Evolutionary conservation across 2,797 vertebrate species (phyloP).

Genomic region (Prionace glauca): DNA sequence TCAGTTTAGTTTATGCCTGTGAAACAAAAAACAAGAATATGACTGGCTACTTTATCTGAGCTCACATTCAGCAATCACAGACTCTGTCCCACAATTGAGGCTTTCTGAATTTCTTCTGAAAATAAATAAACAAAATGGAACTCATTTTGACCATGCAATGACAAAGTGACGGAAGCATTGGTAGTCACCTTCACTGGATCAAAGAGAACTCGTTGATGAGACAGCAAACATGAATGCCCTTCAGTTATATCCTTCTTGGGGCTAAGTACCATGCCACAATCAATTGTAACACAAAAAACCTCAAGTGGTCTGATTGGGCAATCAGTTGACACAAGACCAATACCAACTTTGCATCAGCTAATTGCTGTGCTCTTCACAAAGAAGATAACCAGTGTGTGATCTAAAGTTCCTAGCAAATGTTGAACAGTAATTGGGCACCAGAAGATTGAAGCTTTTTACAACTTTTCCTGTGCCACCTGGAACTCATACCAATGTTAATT

Average conservation of each 20-base stretch:
- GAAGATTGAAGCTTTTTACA: neutral
- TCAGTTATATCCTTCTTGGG: neutral
- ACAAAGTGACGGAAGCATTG: neutral
- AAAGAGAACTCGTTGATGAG: neutral
- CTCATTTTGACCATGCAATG: neutral
- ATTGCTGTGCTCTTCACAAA: neutral
- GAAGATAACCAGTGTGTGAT: neutral
- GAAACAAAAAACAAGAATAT: neutral
- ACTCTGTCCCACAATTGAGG: neutral
- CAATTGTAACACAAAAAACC: neutral
- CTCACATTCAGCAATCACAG: neutral
- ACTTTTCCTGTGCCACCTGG: neutral
- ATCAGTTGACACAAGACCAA: neutral
- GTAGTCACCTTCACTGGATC: neutral
- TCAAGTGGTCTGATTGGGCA: neutral
- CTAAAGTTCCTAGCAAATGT: slow-evolving; percentile 7
- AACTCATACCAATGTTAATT: neutral
- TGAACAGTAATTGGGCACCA: neutral
- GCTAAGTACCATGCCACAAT: neutral
- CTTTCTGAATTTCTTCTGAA: neutral
- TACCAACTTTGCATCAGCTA: neutral
- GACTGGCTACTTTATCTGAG: neutral
- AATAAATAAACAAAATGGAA: neutral
- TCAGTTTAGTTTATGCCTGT: neutral
- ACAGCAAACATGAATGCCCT: neutral